Percentiles rank a stretch among this genome's conserved stretches.
Evolutionary conservation across 2,888 invertebrate species (phyloP).

Genomic region (Drosophila emarginata): DNA sequence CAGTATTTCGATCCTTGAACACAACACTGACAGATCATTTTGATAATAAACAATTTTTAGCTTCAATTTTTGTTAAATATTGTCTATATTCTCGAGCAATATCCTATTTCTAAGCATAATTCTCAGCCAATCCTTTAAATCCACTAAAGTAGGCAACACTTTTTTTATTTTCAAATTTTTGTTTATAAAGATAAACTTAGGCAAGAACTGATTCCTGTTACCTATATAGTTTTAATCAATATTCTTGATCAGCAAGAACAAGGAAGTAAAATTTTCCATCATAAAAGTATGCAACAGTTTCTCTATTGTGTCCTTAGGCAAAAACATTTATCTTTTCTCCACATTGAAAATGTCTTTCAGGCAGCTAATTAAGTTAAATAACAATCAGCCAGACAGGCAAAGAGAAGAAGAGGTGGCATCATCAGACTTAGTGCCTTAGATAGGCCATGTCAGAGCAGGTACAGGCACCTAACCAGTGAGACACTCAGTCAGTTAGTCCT

Average conservation of each 20-base stretch:
- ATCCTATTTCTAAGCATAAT: no score
- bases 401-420: not conserved
- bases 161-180: no score
- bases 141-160: conserved; percentile 2
- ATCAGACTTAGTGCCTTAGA: conserved; percentile 2
- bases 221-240: not conserved
- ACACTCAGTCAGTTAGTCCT: conserved; percentile 1
- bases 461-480: not conserved
- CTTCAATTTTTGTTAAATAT: no score
- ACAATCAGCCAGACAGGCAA: conserved; percentile 48
- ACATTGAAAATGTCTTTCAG: not conserved
- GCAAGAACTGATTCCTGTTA: not conserved
- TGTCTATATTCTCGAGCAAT: no score
- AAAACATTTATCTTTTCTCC: conserved; percentile 17
- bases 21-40: no score
- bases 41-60: no score
- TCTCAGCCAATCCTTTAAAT: no score
- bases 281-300: conserved; percentile 59
- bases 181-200: no score
- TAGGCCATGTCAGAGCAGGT: not conserved
- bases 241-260: not conserved
- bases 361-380: conserved; percentile 67
- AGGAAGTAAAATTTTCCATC: not conserved
- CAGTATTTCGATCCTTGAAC: no score
- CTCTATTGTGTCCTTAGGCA: not conserved